phyloP scores from a whole-genome alignment of 1,140 invertebrate genomes.

The Caenorhabditis remanei region DNA sequence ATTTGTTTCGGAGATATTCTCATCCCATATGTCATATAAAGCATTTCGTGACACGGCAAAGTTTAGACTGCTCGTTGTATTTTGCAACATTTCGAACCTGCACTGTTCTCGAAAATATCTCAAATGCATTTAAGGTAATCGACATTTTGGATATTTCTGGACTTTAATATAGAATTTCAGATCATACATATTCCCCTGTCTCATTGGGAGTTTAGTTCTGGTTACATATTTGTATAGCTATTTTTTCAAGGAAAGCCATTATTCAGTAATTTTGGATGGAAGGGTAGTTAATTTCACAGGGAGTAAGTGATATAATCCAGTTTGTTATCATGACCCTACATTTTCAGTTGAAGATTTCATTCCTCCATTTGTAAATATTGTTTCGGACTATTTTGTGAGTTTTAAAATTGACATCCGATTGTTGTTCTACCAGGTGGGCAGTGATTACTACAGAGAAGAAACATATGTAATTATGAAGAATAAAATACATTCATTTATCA shows the following conservation, averaged over 20 bases:
- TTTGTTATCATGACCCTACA: neutral
- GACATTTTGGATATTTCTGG: neutral
- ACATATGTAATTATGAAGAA: too few species aligned
- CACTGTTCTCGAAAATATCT: neutral
- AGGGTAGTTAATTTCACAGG: neutral
- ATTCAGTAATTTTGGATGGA: neutral
- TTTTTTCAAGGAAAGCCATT: neutral
- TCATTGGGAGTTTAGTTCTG: neutral
- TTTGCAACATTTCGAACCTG: neutral
- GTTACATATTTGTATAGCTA: neutral
- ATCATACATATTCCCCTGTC: neutral
- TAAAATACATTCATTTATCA: neutral
- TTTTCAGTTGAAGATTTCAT: conserved; percentile 18
- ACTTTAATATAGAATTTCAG: neutral
- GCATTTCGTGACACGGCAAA: neutral
- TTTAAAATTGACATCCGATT: neutral
- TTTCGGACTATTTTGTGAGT: neutral
- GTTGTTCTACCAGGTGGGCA: too few species aligned
- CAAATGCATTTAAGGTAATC: neutral
- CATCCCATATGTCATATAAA: neutral
- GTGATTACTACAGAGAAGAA: too few species aligned
- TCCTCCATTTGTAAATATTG: neutral
- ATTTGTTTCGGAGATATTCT: conserved; percentile 13
- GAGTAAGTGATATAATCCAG: neutral
- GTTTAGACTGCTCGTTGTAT: neutral